Conservation (phyloP, 2,113 vertebrate genomes). For the Paramormyrops kingsleyae region DNA sequence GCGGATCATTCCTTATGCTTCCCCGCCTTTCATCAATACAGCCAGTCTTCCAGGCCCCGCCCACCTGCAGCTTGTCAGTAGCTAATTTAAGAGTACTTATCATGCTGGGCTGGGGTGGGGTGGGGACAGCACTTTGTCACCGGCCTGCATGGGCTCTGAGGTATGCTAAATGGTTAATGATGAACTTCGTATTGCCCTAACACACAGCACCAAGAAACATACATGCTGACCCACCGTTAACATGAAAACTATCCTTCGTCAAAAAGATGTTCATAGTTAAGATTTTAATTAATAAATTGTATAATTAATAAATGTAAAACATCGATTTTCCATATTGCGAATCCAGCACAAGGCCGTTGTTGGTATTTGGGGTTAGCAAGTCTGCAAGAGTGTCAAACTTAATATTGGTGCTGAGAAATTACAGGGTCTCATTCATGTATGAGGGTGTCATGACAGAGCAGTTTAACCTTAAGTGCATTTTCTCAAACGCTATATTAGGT, state of each 20-base stretch:
- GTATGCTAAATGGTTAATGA: background rate
- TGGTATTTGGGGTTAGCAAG: background rate
- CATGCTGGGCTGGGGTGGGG: background rate
- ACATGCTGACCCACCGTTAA: background rate
- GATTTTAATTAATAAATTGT: background rate
- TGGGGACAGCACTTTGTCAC: background rate
- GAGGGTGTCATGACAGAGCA: background rate
- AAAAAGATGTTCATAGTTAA: background rate
- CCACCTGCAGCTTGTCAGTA: background rate
- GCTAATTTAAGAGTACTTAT: background rate
- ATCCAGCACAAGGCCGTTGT: background rate
- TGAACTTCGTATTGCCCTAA: background rate
- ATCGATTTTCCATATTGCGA: background rate
- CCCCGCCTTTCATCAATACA: background rate
- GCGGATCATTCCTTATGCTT: background rate
- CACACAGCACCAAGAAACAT: background rate
- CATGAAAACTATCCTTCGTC: background rate
- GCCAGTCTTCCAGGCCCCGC: background rate
- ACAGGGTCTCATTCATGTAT: background rate
- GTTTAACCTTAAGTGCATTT: background rate
- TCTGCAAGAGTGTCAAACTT: background rate
- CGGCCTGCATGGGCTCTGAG: background rate
- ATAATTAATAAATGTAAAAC: background rate
- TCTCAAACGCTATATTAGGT: background rate
- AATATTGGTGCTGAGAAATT: background rate